Base-by-base conservation (phyloP, 2,888 invertebrate species). In the Napeogenes inachia region DNA sequence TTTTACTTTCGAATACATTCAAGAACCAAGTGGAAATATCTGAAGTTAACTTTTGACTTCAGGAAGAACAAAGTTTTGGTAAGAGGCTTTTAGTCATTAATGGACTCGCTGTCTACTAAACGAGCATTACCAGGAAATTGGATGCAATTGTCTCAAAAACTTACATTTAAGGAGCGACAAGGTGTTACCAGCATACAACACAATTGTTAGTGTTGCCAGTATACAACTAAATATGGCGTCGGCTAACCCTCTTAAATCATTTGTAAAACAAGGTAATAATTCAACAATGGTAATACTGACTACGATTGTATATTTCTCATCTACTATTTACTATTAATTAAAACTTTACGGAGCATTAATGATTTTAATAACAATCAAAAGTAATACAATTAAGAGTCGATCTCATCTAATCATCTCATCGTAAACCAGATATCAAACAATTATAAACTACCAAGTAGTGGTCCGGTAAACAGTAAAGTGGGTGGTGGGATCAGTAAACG, bases 191-290 rank as follows among this genome's bases (percentile, higher is more conserved):
- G 59, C 32, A 32, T 54, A 30, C 21, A 54, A 59, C 59, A 54
- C 54, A 59, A 59, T 59, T 54, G 59, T 59, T 59, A 59, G 59
- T 54, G 59, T 59, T 38, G 59, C 59, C 53, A 54, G 45, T 42
- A 13, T 42, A 45, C 30, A 54, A 38, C 59, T 59, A 50, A 79
- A 83, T 82, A 50, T 76, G 73, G 71, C n/a, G 30, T 50, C 50
- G 8, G 6, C 12, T 50, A 8, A 50, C 3, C 50, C 21, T 50
- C 30, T 50, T 50, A 21, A 50, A 50, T 10, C 50, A 50, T 30
- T 30, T 30, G 50, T 30, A 50, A 50, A 50, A 50, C 50, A 50
- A 30, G n/a, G 47, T 30, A 30, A 50, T 50, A 50, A 50, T 50
- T 21, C 30, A 30, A 50, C 30, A 50, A 50, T 10, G 21, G 8